Percentiles rank a stretch among this genome's conserved stretches.
Evolutionary conservation across 2,888 invertebrate species (phyloP).

Genomic region (Dynastes tityus): DNA sequence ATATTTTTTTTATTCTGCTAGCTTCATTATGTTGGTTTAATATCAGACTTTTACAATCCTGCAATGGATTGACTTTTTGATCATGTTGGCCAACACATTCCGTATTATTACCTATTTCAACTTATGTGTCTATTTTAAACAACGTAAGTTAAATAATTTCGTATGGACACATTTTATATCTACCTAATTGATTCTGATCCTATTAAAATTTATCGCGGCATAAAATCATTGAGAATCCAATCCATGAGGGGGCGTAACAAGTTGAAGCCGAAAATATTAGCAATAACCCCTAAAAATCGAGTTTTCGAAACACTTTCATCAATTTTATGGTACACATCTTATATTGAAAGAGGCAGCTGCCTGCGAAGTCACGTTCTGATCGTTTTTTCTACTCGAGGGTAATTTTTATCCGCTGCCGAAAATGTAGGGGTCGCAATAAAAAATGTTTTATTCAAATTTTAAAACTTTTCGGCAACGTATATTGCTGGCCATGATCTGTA

Average conservation of each 20-base stretch:
- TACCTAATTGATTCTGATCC: background rate
- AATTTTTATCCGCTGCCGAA: slow-evolving; percentile 44
- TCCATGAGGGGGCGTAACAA: background rate
- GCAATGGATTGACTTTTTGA: too few relatives aligned
- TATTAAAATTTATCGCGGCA: background rate
- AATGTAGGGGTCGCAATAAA: slow-evolving; percentile 29
- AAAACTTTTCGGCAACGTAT: slow-evolving; percentile 9
- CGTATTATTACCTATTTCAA: too few relatives aligned
- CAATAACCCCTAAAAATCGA: slow-evolving; percentile 38
- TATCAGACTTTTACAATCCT: too few relatives aligned
- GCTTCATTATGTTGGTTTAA: too few relatives aligned
- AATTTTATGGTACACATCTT: slow-evolving; percentile 45
- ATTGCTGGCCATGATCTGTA: too few relatives aligned
- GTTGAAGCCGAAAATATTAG: slow-evolving; percentile 27
- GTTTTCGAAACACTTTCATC: slow-evolving; percentile 45
- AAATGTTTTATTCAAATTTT: slow-evolving; percentile 33
- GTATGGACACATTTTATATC: background rate
- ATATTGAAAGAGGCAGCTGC: slow-evolving; percentile 39
- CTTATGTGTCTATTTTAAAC: too few relatives aligned
- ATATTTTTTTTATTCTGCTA: too few relatives aligned
- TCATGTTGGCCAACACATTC: too few relatives aligned
- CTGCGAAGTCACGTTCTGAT: slow-evolving; percentile 45
- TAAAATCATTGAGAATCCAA: slow-evolving; percentile 9
- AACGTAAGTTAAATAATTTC: too few relatives aligned
- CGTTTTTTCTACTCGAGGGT: slow-evolving; percentile 31